Evolutionary conservation across 1,140 invertebrate genomes (phyloP).

Genomic region (Pemphigus obesinymphae): DNA sequence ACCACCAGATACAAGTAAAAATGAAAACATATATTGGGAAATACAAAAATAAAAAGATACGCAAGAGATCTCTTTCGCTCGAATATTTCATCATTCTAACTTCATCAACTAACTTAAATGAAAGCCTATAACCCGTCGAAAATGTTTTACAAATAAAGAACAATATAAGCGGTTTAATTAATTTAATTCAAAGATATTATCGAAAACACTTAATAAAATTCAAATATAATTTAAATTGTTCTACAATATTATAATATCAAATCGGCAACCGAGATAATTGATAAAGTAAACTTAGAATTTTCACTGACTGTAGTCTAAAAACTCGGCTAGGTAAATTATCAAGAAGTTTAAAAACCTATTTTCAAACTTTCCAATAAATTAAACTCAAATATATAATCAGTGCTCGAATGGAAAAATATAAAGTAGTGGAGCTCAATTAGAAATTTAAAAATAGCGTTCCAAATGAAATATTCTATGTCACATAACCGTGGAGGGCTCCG

Average conservation of each 20-base stretch:
- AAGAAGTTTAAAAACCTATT: background rate
- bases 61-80: background rate
- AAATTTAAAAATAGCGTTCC: no score
- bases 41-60: no score
- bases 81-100: background rate
- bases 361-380: background rate
- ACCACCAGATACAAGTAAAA: no score
- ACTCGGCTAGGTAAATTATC: background rate
- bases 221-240: background rate
- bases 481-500: no score
- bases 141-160: background rate
- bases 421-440: no score
- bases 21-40: no score
- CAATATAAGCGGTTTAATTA: background rate
- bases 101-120: background rate
- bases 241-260: background rate
- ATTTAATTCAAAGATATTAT: background rate
- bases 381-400: no score
- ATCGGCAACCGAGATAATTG: background rate
- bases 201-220: background rate
- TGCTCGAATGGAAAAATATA: no score
- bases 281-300: background rate
- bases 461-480: no score
- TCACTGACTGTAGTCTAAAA: background rate
- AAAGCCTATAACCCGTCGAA: background rate